Percentiles rank a stretch among this genome's conserved stretches.
These are phyloP conservation scores for Baryphthengus martii DNA, from an alignment of 2,113 vertebrate species.

Conservation along the genomic window DNA sequence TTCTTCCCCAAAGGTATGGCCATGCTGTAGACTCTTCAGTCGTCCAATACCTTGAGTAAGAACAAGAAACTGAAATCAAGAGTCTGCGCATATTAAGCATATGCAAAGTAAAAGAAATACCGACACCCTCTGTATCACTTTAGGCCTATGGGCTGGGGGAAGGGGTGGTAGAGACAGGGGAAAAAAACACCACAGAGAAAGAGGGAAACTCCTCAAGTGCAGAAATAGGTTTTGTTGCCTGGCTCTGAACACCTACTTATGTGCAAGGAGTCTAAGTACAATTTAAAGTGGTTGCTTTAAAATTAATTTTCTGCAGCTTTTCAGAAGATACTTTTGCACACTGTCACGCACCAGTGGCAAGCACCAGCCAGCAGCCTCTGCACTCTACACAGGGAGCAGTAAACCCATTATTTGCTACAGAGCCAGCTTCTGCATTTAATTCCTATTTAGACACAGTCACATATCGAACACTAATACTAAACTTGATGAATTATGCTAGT, in stretches of 20 bases:
- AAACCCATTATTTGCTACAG: not conserved
- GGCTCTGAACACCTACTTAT: not conserved
- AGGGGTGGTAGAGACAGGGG: not conserved
- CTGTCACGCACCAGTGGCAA: not conserved
- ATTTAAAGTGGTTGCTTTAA: not conserved
- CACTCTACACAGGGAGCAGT: not conserved
- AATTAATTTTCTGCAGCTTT: not conserved
- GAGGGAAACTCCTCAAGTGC: not conserved
- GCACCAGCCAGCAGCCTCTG: not conserved
- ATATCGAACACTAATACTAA: not conserved
- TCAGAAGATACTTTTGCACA: not conserved
- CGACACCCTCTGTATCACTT: not conserved
- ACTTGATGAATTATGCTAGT: not conserved
- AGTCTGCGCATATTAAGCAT: not conserved
- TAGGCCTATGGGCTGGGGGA: not conserved
- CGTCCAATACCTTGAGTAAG: not conserved
- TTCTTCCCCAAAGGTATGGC: not conserved
- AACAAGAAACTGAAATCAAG: conserved; percentile 4
- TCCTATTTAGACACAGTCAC: not conserved
- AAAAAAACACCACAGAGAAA: not conserved
- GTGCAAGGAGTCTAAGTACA: not conserved
- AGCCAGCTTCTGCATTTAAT: not conserved
- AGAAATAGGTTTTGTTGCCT: not conserved
- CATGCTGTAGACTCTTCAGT: not conserved
- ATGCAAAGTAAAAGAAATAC: not conserved